A percentile compares a stretch with the other conserved stretches of the same genome.
Evolutionary conservation across 2,113 vertebrate genomes (phyloP).

Genomic region (Phalacrocorax brasilianus): DNA sequence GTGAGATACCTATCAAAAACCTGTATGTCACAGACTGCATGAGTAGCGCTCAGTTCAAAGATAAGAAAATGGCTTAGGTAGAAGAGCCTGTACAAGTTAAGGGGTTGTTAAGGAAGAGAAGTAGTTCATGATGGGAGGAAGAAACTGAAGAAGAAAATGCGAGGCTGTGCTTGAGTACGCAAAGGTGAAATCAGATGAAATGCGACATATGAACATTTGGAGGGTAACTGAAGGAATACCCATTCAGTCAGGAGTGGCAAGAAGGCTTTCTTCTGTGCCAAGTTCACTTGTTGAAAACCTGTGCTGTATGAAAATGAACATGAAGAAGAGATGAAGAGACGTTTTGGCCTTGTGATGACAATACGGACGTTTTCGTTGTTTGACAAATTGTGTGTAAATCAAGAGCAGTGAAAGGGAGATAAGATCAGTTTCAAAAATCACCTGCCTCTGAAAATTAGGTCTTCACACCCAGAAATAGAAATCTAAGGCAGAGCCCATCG

Average conservation of each 20-base stretch:
- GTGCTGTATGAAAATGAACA: not conserved
- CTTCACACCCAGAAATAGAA: slow-evolving; percentile 43
- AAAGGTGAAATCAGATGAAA: slow-evolving; percentile 5
- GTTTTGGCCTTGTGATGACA: slow-evolving; percentile 17
- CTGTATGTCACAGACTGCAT: not conserved
- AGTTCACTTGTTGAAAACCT: not conserved
- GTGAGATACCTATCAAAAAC: not conserved
- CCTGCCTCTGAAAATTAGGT: slow-evolving; percentile 32
- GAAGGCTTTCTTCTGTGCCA: not conserved
- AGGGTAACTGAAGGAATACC: not conserved
- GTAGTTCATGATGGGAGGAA: not conserved
- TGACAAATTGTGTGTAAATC: not conserved
- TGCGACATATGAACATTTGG: not conserved
- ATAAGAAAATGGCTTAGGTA: not conserved
- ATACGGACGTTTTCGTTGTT: slow-evolving; percentile 23
- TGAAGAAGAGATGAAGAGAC: not conserved
- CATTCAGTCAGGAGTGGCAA: not conserved
- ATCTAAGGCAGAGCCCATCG: not conserved
- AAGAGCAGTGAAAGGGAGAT: not conserved
- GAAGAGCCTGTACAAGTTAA: not conserved
- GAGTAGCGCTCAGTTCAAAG: not conserved
- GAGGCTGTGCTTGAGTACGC: not conserved
- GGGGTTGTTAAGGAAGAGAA: not conserved
- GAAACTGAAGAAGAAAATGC: not conserved
- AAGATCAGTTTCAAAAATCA: slow-evolving; percentile 39